Conservation (phyloP, 1,140 invertebrate genomes). For the Diorhabda elongata region DNA sequence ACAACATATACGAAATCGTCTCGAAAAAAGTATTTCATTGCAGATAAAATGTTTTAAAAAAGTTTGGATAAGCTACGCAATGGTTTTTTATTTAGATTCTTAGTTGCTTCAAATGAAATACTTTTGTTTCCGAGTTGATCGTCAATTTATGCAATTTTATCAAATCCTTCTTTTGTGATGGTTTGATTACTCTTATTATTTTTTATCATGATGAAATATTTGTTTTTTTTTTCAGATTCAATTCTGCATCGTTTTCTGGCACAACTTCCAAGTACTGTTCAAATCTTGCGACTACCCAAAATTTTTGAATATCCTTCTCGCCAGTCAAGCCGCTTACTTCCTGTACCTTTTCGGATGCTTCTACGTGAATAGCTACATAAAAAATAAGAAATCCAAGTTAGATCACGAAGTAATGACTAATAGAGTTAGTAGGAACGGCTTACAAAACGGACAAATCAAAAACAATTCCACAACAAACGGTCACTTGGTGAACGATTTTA, state of each 20-base stretch:
- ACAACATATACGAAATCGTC: too few relatives aligned
- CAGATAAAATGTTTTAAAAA: too few relatives aligned
- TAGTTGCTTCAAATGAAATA: too few relatives aligned
- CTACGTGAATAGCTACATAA: conserved; percentile 70
- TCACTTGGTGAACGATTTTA: too few relatives aligned
- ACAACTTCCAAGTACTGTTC: conserved; percentile 62
- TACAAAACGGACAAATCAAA: background rate
- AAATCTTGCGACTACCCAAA: conserved; percentile 65
- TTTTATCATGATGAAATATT: background rate
- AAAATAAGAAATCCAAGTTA: conserved; percentile 34
- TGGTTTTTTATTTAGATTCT: too few relatives aligned
- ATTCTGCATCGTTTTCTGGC: conserved; percentile 73
- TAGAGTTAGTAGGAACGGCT: background rate
- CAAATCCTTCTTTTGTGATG: background rate
- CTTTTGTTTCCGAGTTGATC: too few relatives aligned
- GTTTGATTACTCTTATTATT: background rate
- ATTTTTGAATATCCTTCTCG: conserved; percentile 62
- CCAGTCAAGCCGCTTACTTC: conserved; percentile 72
- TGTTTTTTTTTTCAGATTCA: conserved; percentile 59
- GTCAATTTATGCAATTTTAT: background rate
- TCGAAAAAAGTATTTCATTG: too few relatives aligned
- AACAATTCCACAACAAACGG: background rate
- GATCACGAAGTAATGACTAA: background rate
- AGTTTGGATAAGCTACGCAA: too few relatives aligned
- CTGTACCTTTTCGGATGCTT: conserved; percentile 82